Conservation (phyloP, 2,888 invertebrate genomes). For the Lycaena phlaeas region DNA sequence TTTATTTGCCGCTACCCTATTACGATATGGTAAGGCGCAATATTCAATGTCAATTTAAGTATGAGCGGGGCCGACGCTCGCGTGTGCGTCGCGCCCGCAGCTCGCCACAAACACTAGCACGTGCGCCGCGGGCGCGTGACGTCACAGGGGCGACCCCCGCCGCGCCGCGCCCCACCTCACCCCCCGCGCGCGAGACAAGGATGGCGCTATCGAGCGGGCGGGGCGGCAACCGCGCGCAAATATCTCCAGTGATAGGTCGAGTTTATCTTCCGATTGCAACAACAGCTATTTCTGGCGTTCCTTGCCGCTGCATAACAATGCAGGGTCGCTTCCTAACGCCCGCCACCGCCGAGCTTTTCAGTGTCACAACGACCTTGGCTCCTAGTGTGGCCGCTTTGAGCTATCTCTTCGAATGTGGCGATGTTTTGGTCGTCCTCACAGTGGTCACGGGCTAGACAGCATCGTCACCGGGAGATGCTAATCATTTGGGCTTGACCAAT, state of each 20-base stretch:
- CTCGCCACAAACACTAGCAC: slow-evolving; percentile 68
- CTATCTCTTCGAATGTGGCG: slow-evolving; percentile 12
- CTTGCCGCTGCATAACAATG: slow-evolving; percentile 36
- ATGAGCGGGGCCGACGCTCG: slow-evolving; percentile 35
- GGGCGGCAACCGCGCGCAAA: slow-evolving; percentile 60
- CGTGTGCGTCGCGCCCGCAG: slow-evolving; percentile 56
- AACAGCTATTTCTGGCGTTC: slow-evolving; percentile 52
- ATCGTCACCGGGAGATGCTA: slow-evolving; percentile 2
- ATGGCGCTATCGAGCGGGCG: slow-evolving; percentile 28
- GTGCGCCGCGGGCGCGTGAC: slow-evolving; percentile 47
- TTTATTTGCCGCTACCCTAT: slow-evolving; percentile 24
- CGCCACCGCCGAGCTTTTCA: slow-evolving; percentile 36
- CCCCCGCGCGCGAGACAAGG: slow-evolving; percentile 42
- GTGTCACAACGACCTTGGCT: slow-evolving; percentile 45
- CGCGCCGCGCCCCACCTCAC: slow-evolving; percentile 55
- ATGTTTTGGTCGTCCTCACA: slow-evolving; percentile 15
- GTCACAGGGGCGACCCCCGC: slow-evolving; percentile 57
- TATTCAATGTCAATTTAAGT: slow-evolving; percentile 42
- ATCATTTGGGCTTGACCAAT: slow-evolving; percentile 3
- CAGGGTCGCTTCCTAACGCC: slow-evolving; percentile 32
- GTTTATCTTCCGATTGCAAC: slow-evolving; percentile 67
- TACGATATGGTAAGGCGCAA: slow-evolving; percentile 26
- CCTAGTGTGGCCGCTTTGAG: slow-evolving; percentile 15
- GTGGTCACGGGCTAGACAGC: slow-evolving; percentile 13
- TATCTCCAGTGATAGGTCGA: slow-evolving; percentile 56